Evolutionary conservation across 2,888 invertebrate species (phyloP), one percentile per base, ranked within the genome.

Genomic region (Archaeoteleia sp.): DNA sequence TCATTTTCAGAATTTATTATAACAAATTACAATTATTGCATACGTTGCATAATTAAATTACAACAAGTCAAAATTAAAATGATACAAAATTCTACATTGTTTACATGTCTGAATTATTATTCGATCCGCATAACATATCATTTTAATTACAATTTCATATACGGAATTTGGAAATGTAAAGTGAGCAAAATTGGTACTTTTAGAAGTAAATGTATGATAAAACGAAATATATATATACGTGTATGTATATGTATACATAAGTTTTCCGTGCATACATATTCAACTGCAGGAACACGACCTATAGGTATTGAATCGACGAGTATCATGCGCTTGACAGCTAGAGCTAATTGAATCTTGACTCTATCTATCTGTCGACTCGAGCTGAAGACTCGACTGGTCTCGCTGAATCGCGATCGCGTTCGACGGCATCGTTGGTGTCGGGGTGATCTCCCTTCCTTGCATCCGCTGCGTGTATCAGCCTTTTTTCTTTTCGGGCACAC

Each of bases 331-430:
- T 75, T 82, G 82, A 82, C 82, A 82, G 82, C 82, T 80, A 79
- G 81, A 82, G 79, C 80, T 82, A 82, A 82, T 82, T 82, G 82
- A 82, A 82, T 82, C 81, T 82, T 81, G 82, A 82, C 81, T 82
- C 82, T 82, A 82, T 82, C 81, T 81, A 79, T 81, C 79, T 78
- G 78, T 80, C 81, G 81, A 78, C 74, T 73, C 74, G 77, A 77
- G 75, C 77, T 74, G 78, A 80, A 62, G 79, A 80, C 77, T 77
- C 78, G 76, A 72, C 70, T 73, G 74, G 73, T 71, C 55, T 57
- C 74, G 68, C 70, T 76, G 75, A 76, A 78, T 76, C 75, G 74
- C 75, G 73, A 74, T 73, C 71, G 70, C 58, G 68, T 70, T 73
- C 72, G 74, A 76, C 74, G 72, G 74, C 75, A 78, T 71, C 70